phyloP scores from a whole-genome alignment of 2,888 invertebrate species.

The Drosophila ochracea region DNA sequence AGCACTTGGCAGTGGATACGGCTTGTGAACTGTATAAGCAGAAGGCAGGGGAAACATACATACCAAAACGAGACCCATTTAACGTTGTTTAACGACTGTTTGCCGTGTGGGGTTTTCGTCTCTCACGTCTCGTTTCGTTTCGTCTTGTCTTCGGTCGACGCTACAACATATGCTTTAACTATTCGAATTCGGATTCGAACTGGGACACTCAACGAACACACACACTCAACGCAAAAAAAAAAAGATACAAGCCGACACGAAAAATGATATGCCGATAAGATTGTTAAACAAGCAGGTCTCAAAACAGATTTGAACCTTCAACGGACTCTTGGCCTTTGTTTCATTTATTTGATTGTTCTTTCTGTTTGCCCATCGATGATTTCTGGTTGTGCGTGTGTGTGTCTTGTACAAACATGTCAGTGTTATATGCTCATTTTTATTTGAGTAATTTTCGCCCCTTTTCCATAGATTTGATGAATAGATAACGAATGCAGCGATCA shows the following conservation, averaged over 20 bases:
- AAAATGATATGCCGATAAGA: slow-evolving; percentile 74
- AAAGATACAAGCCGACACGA: slow-evolving; percentile 61
- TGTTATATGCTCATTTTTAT: slow-evolving; percentile 57
- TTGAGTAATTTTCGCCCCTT: slow-evolving; percentile 77
- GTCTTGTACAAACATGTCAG: slow-evolving; percentile 77
- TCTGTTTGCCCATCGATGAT: slow-evolving; percentile 68
- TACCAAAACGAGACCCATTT: slow-evolving; percentile 73
- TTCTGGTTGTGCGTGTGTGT: slow-evolving; percentile 20
- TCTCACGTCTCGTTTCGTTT: slow-evolving; percentile 39
- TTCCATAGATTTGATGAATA: slow-evolving; percentile 61
- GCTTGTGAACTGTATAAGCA: neutral
- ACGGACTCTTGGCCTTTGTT: slow-evolving; percentile 69
- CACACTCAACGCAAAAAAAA: slow-evolving; percentile 72
- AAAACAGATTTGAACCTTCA: slow-evolving; percentile 66
- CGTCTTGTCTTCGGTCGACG: slow-evolving; percentile 7
- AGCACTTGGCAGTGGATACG: slow-evolving; percentile 40
- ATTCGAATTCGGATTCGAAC: slow-evolving; percentile 49
- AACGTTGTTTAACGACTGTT: slow-evolving; percentile 78
- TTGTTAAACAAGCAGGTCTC: slow-evolving; percentile 52
- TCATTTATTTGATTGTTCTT: slow-evolving; percentile 80
- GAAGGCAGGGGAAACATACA: slow-evolving; percentile 1
- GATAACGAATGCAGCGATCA: slow-evolving; percentile 54
- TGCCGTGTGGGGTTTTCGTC: slow-evolving; percentile 51
- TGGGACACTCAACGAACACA: no score
- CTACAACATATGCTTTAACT: slow-evolving; percentile 76